Percentiles rank a stretch among this genome's conserved stretches.
Evolutionary conservation across 2,888 invertebrate genomes (phyloP).

Genomic region (Helicoverpa assulta): DNA sequence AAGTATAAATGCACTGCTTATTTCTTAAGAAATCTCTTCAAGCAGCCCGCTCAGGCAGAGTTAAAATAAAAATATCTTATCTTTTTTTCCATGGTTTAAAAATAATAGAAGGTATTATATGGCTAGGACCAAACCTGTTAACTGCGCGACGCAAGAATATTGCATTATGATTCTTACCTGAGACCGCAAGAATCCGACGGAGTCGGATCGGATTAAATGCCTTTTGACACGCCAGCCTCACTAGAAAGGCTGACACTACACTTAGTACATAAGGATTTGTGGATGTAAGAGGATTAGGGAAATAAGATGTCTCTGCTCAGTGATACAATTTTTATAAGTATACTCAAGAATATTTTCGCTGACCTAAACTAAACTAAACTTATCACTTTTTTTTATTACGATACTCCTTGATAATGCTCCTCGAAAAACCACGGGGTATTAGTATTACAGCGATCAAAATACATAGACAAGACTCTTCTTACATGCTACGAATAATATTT

Average conservation of each 20-base stretch:
- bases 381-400: too few relatives aligned
- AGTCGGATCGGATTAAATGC: constrained; percentile 1
- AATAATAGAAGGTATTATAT: background rate
- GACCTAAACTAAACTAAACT: too few relatives aligned
- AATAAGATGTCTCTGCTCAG: background rate
- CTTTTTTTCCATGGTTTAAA: too few relatives aligned
- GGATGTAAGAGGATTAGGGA: background rate
- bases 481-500: too few relatives aligned
- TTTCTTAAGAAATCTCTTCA: too few relatives aligned
- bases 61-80: too few relatives aligned
- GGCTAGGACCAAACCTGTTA: background rate
- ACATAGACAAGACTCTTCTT: too few relatives aligned
- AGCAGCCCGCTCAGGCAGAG: too few relatives aligned
- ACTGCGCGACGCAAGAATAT: background rate
- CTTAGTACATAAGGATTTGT: background rate
- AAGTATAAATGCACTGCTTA: too few relatives aligned
- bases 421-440: too few relatives aligned
- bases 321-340: background rate
- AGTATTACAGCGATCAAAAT: too few relatives aligned
- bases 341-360: background rate
- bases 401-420: too few relatives aligned
- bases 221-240: constrained; percentile 1
- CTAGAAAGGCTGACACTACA: background rate
- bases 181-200: background rate
- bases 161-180: background rate